Base-by-base conservation (phyloP, 2,797 vertebrate species). In the Echeneis naucrates region DNA sequence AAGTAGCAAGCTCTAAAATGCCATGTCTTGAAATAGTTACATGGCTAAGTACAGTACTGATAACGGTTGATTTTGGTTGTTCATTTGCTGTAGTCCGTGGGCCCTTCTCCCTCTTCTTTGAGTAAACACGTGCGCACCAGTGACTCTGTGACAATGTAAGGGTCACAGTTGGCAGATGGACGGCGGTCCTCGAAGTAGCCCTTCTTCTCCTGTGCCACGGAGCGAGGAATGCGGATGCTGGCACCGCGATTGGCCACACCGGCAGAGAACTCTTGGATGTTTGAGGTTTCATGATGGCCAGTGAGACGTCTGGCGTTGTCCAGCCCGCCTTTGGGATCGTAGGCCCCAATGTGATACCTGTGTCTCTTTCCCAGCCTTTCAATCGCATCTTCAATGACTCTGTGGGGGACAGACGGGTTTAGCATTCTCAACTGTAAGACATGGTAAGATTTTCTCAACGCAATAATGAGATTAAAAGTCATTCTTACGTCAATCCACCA, bases 111-210 rank as follows among this genome's bases (percentile, higher is more conserved):
- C 1, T 95, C 96, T 89, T 99, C 97, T 0, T 92, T 94, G 40
- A 99, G 95, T 65, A 98, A 89, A 91, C 97, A 97, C 0, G 97
- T 98, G 85, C 97, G 96, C 48, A 99, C 92, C 7, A 99, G 87
- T 0, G 97, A 96, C 89, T 98, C 97, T 0, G 97, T 97, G 86
- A 99, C 97, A 0, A 92, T 92, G 0, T 96, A 99, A 0, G 97
- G 97, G 82, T 99, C 96, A 0, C 97, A 99, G 90, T 99, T 99
- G 88, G 98, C 97, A 0, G 97, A 98, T 0, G 97, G 97, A 19
- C 97, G 96, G 33, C 98, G 97, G 90, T 99, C 97, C 89, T 99
- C 97, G 0, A 99, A 97, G 93, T 99, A 99, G 61, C 97, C 98
- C 90, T 93, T 97, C 92, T 96, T 96, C 61, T 98, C 97, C 12